Evolutionary conservation across 1,140 invertebrate genomes (phyloP).

Genomic region (Drosophila fuyamai): DNA sequence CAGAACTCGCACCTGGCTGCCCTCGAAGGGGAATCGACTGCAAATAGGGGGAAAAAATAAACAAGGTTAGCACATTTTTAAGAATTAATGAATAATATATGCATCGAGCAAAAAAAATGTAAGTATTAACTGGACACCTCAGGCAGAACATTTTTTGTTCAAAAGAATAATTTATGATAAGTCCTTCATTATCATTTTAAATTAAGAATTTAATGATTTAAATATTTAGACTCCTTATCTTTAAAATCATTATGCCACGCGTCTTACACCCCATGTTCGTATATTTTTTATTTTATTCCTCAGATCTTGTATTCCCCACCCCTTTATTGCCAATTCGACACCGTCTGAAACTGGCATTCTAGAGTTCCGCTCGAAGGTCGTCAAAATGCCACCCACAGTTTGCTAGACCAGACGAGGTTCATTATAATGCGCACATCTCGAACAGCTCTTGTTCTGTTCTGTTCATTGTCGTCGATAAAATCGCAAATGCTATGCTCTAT

Average conservation of each 20-base stretch:
- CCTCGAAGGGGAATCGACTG: conserved; percentile 86
- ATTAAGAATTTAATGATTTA: too few relatives aligned
- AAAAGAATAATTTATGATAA: too few relatives aligned
- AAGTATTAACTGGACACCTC: too few relatives aligned
- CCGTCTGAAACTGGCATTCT: conserved; percentile 3
- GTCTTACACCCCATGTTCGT: too few relatives aligned
- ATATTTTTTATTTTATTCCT: not conserved
- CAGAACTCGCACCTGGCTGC: conserved; percentile 90
- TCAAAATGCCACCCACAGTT: conserved; percentile 20
- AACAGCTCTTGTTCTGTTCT: conserved; percentile 9
- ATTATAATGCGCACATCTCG: conserved; percentile 52
- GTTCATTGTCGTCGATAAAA: conserved; percentile 47
- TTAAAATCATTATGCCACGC: too few relatives aligned
- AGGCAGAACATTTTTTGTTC: too few relatives aligned
- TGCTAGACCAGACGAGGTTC: conserved; percentile 13
- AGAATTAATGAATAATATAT: too few relatives aligned
- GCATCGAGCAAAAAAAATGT: too few relatives aligned
- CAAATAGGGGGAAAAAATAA: conserved; percentile 27
- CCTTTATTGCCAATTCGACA: conserved; percentile 6
- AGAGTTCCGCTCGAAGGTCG: conserved; percentile 22
- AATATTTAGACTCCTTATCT: too few relatives aligned
- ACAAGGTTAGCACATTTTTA: not conserved
- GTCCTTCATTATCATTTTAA: too few relatives aligned
- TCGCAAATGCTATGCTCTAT: conserved; percentile 55
- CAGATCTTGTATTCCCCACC: not conserved